Evolutionary conservation across 2,113 vertebrate genomes (phyloP), one percentile per base, ranked within the genome.

Genomic region (Scophthalmus maximus): DNA sequence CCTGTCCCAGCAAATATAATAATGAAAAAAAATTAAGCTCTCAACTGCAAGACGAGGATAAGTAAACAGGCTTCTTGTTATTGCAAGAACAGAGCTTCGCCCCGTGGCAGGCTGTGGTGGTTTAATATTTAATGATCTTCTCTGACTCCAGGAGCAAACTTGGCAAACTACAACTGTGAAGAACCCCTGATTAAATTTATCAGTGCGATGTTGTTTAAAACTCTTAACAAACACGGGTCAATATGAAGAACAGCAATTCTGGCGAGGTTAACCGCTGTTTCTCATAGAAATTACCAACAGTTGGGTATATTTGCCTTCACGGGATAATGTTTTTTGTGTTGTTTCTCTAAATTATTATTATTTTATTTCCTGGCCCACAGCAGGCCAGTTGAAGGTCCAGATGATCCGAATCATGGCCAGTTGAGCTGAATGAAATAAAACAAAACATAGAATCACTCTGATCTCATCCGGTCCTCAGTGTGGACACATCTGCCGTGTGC

Each of bases 121-220:
- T 64, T 89, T 84, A 85, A 89, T 89, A 85, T 90, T 88, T 87
- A 78, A 86, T 87, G 69, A 64, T 71, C 49, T 56, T 73, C 72
- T 75, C 85, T 56, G 40, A 79, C 68, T 80, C 58, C 63, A 70
- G 68, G 66, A 84, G 56, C 67, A 74, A 79, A 80, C 62, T 70
- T 42, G 38, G 53, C 63, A 76, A 73, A 72, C 47, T 40, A 52
- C 32, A 29, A 20, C 67, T 64, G 51, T 55, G 60, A 81, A 70
- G 47, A 58, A 44, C 2, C n/a, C 56, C 14, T 2, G 27, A 63
- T 68, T 53, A 25, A 63, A 69, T 78, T 75, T 42, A 70, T 76
- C 9, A 67, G 36, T 50, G 29, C 36, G 56, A 30, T 6, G 18
- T 20, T 67, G 52, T 49, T 65, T 66, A 18, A 67, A 81, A 58